Percentiles rank a stretch among this genome's conserved stretches.
Conservation (phyloP, 2,113 vertebrate genomes). For the Nicator chloris region DNA sequence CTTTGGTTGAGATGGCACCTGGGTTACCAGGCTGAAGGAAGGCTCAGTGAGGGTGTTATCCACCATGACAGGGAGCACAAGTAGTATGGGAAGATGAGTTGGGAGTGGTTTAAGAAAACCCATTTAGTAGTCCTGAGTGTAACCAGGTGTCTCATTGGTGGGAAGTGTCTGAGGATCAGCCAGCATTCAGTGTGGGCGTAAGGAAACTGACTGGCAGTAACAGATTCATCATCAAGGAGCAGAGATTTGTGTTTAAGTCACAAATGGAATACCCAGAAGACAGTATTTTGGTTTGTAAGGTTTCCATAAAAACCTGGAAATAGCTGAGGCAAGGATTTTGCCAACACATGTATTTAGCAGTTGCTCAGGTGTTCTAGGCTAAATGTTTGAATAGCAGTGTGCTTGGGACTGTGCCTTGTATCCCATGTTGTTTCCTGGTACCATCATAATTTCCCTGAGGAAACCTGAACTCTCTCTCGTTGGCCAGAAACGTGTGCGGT, state of each 20-base stretch:
- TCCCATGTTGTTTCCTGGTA: neutral
- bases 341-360: neutral
- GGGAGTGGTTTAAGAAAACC: neutral
- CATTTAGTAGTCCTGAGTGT: neutral
- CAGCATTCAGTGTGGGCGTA: neutral
- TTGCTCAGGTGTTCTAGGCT: neutral
- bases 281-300: neutral
- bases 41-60: neutral
- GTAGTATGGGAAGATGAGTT: neutral
- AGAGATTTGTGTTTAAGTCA: neutral
- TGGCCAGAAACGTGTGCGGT: slow-evolving; percentile 92
- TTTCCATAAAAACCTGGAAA: neutral
- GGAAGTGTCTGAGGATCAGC: neutral
- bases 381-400: neutral
- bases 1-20: neutral
- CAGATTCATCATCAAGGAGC: neutral
- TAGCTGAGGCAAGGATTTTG: neutral
- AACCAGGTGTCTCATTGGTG: neutral
- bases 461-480: neutral
- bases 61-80: neutral
- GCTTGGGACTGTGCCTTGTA: neutral
- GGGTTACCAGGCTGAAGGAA: neutral
- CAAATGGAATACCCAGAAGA: neutral
- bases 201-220: neutral
- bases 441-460: neutral